Base-by-base conservation (phyloP, 1,140 invertebrate species). In the Pseudomyrmex concolor region DNA sequence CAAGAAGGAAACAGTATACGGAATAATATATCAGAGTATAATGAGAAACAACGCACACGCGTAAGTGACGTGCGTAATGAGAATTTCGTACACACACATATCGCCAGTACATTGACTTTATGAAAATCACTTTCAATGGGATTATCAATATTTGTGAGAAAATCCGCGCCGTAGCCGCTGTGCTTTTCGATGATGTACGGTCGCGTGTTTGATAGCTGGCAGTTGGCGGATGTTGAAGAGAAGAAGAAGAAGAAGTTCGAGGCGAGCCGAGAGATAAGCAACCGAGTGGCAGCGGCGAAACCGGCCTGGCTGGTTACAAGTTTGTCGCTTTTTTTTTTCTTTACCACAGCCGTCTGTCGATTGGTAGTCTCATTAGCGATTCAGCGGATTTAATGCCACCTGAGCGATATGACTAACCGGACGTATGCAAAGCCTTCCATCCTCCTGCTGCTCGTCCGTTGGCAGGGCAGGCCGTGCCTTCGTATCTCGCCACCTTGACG, bases 351-450 rank as follows among this genome's bases (percentile, higher is more conserved):
- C 17, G 50, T 68, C 66, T 83, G 86, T 87, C 87, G 87, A 88
- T 87, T 85, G 86, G 70, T 80, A 81, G 83, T 70, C 87, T 88
- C 87, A 88, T 88, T 87, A 85, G 83, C 83, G 84, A 87, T 88
- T 88, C 87, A 78, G 57, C 68, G 67, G 62, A 85, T 87, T 83
- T 73, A 73, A 73, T 87, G 83, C 83, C 87, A 83, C 82, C 71
- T 82, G 85, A 88, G 50, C 76, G 86, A 86, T 88, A 86, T 76
- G 86, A 84, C 85, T 84, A 86, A 81, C 85, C 74, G 59, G 59
- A 83, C 86, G 72, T 73, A 83, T 73, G 72, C 84, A 83, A 85
- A 87, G 64, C 34, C 85, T 84, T 84, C 67, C 51, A 70, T 77
- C 82, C 55, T 64, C 82, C 55, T 64, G 64, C 60, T 34, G 34